Base-by-base conservation (phyloP, 2,888 invertebrate species). In the Synanthedon tipuliformis region DNA sequence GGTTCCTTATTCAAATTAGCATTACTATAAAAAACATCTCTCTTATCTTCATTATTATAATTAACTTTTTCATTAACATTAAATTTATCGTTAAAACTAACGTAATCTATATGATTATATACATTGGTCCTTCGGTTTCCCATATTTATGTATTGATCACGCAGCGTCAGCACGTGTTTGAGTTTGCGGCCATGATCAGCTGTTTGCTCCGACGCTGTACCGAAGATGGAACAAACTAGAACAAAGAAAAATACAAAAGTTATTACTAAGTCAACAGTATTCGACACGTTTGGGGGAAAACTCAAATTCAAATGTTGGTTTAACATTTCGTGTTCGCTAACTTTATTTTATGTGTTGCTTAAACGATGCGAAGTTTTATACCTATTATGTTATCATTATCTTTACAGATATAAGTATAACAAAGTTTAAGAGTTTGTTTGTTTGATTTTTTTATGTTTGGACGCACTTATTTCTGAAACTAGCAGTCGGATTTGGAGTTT, bases 221-320 rank as follows among this genome's bases (percentile, higher is more conserved):
- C 71, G 65, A 68, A 59, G 58, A 68, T 73, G 55, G 76, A 73
- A 68, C 68, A 79, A 66, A 75, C 85, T 85, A 81, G 0, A 85
- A 85, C 72, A 76, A 77, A 55, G 59, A 52, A 59, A 57, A 52
- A 50, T 8, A 45, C 34, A 34, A 3, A 2, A 10, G n/a, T 34
- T 10, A 34, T 34, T 34, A 34, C 34, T 34, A 34, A 34, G 34
- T 34, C 34, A 34, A 34, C 34, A 34, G 34, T 0, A 34, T 34
- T 34, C 34, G 8, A 34, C 10, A 34, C 10, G 10, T 34, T 34
- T 10, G 27, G 8, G 34, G 34, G 3, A 5, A 34, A 27, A 34
- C 3, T 34, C 7, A 10, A 34, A 34, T 34, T 8, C 34, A 34
- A 34, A 34, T 34, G 10, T 34, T 34, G 27, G 8, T 34, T 34